These are phyloP conservation scores for Pangasius krempfi DNA, from an alignment of 2,797 vertebrate genomes.

Conservation along the genomic window DNA sequence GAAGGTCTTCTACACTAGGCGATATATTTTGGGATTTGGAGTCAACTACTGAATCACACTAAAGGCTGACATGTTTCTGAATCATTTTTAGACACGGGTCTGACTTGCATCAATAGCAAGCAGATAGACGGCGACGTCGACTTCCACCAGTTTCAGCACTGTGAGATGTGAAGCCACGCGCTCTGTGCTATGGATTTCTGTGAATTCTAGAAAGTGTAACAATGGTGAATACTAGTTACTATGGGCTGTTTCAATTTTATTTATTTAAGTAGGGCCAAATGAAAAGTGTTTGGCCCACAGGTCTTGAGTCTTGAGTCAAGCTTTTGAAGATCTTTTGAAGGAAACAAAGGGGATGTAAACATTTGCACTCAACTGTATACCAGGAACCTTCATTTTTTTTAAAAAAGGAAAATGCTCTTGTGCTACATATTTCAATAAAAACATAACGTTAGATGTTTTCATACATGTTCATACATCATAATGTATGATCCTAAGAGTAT, in stretches of 20 bases:
- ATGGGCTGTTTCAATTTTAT: neutral
- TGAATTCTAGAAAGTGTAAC: neutral
- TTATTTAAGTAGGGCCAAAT: neutral
- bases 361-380: neutral
- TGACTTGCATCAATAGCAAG: neutral
- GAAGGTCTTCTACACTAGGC: neutral
- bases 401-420: neutral
- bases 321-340: neutral
- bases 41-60: conserved; percentile 15
- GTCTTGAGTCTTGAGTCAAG: neutral
- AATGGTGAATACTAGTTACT: neutral
- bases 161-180: neutral
- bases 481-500: too few species aligned
- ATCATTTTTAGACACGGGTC: neutral
- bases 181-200: neutral
- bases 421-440: neutral
- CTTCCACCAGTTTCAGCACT: neutral
- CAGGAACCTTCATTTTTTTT: neutral
- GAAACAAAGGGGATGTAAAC: neutral
- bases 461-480: too few species aligned
- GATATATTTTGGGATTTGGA: conserved; percentile 3
- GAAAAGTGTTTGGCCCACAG: neutral
- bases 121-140: neutral
- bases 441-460: too few species aligned
- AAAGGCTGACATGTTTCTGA: neutral